phyloP scores from a whole-genome alignment of 1,140 invertebrate genomes.

The Brachionus paranguensis region DNA sequence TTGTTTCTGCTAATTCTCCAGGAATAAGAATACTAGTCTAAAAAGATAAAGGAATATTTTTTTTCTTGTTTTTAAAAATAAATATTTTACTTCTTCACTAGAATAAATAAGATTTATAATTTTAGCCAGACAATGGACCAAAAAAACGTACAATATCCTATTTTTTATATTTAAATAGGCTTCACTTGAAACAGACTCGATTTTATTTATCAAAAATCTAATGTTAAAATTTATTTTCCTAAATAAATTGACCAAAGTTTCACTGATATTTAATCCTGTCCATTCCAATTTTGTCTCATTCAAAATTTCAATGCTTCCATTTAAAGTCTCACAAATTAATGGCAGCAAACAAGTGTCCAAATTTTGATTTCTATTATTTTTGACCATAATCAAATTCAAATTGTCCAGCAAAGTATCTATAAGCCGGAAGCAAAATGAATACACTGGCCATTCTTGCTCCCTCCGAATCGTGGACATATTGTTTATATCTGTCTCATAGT shows the following conservation, averaged over 20 bases:
- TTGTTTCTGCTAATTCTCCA: not conserved
- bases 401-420: not conserved
- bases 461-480: not conserved
- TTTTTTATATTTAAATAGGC: not conserved
- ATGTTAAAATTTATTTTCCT: constrained; percentile 18
- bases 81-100: not conserved
- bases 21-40: not conserved
- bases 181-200: not conserved
- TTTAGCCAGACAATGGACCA: not conserved
- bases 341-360: not conserved
- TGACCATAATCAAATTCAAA: not conserved
- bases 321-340: not conserved
- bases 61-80: not conserved
- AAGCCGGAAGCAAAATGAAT: not conserved
- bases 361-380: constrained; percentile 19
- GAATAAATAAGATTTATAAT: constrained; percentile 17
- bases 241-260: not conserved
- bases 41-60: not conserved
- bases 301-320: not conserved
- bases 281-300: constrained; percentile 14
- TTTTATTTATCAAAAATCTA: not conserved
- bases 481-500: constrained; percentile 6
- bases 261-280: not conserved
- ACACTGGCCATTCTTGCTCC: constrained; percentile 21
- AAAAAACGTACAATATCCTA: not conserved